Evolutionary conservation across 1,140 invertebrate genomes (phyloP), one percentile per base, ranked within the genome.

Genomic region (Scaptomyza graminum): DNA sequence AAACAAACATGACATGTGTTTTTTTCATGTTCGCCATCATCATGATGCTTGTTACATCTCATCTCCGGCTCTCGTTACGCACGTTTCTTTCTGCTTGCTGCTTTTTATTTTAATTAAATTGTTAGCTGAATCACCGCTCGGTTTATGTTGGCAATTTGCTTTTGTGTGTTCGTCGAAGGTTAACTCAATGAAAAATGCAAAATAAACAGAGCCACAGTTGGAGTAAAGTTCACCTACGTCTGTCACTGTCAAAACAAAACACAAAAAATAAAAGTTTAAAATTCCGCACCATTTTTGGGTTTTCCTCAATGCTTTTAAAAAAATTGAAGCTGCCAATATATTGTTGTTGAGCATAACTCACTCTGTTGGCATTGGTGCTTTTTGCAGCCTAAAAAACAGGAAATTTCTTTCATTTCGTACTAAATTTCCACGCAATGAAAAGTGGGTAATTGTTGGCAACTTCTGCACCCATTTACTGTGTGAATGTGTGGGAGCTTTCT

Each of bases 101-200:
- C 34, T 70, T 71, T 59, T 47, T 54, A 55, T 54, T 74, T 71
- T 71, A 71, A 74, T 74, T 63, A 64, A 74, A 64, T 74, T 74
- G 72, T 74, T 74, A 64, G 46, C 66, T 49, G 34, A 52, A 63
- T 51, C 59, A 52, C 46, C 65, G 46, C 31, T 65, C 13, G 34
- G 18, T 34, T n/a, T 28, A 16, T 51, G 12, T 39, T 37, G 2
- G 50, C 31, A 37, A 18, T 31, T 51, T 61, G 37, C 2, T 13
- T n/a, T n/a, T 46, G 31, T 54, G 46, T 25, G 49, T 34, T 12
- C 16, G 47, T 47, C 65, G 61, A 68, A 68, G 49, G 57, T 68
- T 61, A 67, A 67, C 31, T 22, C 18, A 22, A 22, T 22, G 37
- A 34, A 59, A 66, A 51, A 57, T 51, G 13, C 15, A 31, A 68